Base-by-base conservation (phyloP, 1,140 invertebrate genomes). In the Lepidurus couesii region DNA sequence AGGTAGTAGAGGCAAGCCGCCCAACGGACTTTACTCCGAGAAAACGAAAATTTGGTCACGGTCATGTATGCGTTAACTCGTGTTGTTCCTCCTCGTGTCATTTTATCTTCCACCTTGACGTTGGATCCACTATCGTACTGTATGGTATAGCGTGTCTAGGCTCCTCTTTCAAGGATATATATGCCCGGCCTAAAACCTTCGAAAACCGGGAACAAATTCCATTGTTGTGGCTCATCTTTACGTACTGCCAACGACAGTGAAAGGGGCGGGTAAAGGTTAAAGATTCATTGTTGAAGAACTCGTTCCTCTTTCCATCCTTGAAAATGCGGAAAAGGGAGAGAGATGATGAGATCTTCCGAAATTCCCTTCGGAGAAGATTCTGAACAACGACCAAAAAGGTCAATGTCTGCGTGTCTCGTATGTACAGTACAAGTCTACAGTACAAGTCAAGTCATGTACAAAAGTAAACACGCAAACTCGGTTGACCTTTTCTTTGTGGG, bases 361-460 rank as follows among this genome's bases (percentile, higher is more conserved):
- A 34, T 34, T 34, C 34, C 34, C 34, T 34, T 34, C 34, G 34
- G 2, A 3, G 1, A 4, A 34, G 34, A 34, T 34, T 34, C 34
- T 34, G 34, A 3, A 4, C 34, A 34, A 34, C 34, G 34, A 34
- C 34, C 34, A 4, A 34, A 65, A 65, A 65, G 53, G 53, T 65
- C 53, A 65, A 65, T 21, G 53, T 65, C 53, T 65, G 53, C 53
- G 53, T 65, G 53, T 21, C 53, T 65, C 21, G 21, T 65, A 65
- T 65, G 13, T 65, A 65, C 21, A 65, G 16, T n/a, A n/a, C 21
- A 6, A 65, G 16, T 7, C 47, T 1, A n/a, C n/a, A 53, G 5
- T 53, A n/a, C 47, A 7, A n/a, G n/a, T 4, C 16, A 65, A 65
- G 53, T 65, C 53, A 34, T 2, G 13, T 65, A 7, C 53, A n/a